Conservation (phyloP, 2,888 invertebrate species). For the Mallateleia sp. region DNA sequence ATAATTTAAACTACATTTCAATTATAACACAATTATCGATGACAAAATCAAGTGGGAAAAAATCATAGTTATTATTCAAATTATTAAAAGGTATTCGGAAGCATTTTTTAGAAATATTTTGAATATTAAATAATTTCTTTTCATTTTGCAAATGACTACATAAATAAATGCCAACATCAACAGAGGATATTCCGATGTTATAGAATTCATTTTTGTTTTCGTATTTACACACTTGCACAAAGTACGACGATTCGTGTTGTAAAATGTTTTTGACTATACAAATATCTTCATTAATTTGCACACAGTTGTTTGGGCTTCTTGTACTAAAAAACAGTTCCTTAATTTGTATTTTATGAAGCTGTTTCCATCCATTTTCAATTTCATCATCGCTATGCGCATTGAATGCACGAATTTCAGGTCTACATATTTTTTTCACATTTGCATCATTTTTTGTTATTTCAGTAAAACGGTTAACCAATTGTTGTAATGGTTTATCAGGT, state of each 20-base stretch:
- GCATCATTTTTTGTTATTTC: background rate
- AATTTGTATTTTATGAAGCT: constrained; percentile 13
- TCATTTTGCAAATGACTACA: constrained; percentile 9
- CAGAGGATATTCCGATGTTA: constrained; percentile 21
- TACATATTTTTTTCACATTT: too few species aligned
- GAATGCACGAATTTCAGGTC: background rate
- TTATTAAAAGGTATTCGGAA: constrained; percentile 2
- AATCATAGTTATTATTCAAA: too few species aligned
- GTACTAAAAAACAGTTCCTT: background rate
- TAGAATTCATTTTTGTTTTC: constrained; percentile 11
- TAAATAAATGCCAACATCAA: constrained; percentile 25
- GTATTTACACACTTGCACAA: constrained; percentile 22
- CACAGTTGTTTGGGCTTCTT: constrained; percentile 18
- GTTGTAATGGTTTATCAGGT: constrained; percentile 33
- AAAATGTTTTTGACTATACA: constrained; percentile 7
- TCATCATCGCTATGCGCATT: background rate
- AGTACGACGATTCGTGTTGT: background rate
- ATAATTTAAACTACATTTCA: too few species aligned
- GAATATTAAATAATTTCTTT: background rate
- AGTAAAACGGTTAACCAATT: constrained; percentile 26
- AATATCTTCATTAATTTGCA: background rate
- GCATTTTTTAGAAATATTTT: constrained; percentile 40
- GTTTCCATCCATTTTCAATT: background rate
- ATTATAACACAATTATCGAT: too few species aligned
- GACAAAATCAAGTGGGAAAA: too few species aligned